phyloP scores from a whole-genome alignment of 2,888 invertebrate genomes.

The Diplolepis rosae region DNA sequence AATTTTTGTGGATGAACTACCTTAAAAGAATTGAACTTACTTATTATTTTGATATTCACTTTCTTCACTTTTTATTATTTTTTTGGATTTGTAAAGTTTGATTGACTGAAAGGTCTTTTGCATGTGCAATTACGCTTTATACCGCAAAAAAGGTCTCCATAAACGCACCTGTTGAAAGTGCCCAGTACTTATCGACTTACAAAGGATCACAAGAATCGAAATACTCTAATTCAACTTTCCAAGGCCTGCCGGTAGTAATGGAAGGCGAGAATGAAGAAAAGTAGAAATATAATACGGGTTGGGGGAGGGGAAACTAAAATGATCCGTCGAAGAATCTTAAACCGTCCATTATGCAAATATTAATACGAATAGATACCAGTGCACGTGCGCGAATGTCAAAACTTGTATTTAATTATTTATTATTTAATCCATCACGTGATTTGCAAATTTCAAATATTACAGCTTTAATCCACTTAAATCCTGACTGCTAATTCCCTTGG shows the following conservation, averaged over 20 bases:
- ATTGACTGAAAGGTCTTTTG: background rate
- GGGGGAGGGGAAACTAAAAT: slow-evolving; percentile 1
- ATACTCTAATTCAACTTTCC: background rate
- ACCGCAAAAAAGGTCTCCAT: background rate
- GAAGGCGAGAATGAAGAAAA: background rate
- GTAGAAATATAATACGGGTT: background rate
- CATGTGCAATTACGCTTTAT: background rate
- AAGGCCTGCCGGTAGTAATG: slow-evolving; percentile 7
- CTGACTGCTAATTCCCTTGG: too few species aligned
- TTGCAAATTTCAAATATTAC: background rate
- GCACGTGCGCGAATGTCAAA: slow-evolving; percentile 4
- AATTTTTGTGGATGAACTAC: too few species aligned
- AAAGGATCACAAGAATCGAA: background rate
- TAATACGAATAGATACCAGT: slow-evolving; percentile 19
- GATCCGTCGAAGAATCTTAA: slow-evolving; percentile 21
- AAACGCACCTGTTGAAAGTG: slow-evolving; percentile 2
- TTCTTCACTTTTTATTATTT: background rate
- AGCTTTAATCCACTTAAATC: too few species aligned
- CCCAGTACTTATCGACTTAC: background rate
- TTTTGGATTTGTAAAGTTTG: background rate
- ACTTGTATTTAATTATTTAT: background rate
- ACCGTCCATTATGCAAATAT: slow-evolving; percentile 31
- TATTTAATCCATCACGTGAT: background rate
- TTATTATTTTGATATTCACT: background rate
- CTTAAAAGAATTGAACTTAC: too few species aligned